Conservation (phyloP, 2,888 invertebrate species). For the Drosophila eohydei region DNA sequence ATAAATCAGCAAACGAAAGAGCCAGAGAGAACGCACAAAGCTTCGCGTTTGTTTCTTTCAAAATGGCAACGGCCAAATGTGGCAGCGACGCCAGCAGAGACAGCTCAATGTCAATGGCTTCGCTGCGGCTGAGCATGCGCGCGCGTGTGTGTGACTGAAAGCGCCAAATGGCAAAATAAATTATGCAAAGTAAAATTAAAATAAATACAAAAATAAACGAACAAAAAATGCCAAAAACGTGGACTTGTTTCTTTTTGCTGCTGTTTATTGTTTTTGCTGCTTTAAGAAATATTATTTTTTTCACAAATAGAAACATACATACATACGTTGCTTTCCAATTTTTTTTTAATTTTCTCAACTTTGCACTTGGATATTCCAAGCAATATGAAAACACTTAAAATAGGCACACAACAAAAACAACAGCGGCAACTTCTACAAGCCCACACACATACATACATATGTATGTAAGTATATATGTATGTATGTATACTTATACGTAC, state of each 20-base stretch:
- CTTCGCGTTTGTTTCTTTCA: conserved; percentile 46
- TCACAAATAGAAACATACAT: not conserved
- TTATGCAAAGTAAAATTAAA: conserved; percentile 63
- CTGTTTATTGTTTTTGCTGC: conserved; percentile 13
- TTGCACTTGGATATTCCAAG: conserved; percentile 21
- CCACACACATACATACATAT: not conserved
- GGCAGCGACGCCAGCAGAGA: conserved; percentile 52
- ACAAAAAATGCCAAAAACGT: conserved; percentile 54
- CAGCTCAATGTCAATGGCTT: conserved; percentile 77
- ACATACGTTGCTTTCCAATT: conserved; percentile 7
- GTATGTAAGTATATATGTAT: not conserved
- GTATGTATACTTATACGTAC: not conserved
- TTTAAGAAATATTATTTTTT: conserved; percentile 10
- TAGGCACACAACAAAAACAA: not conserved
- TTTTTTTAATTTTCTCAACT: conserved; percentile 1
- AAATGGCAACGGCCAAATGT: conserved; percentile 74
- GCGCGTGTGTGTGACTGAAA: conserved; percentile 28
- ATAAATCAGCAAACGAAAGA: conserved; percentile 34
- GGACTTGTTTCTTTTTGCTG: conserved; percentile 31
- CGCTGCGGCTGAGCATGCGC: conserved; percentile 13
- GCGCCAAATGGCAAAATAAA: conserved; percentile 59
- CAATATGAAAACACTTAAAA: conserved; percentile 15
- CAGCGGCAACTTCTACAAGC: conserved; percentile 4
- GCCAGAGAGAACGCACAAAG: conserved; percentile 17
- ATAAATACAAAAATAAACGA: conserved; percentile 11